These are phyloP conservation scores for Acrocyrtus sp. DNA, from an alignment of 2,888 invertebrate species.

Conservation along the genomic window DNA sequence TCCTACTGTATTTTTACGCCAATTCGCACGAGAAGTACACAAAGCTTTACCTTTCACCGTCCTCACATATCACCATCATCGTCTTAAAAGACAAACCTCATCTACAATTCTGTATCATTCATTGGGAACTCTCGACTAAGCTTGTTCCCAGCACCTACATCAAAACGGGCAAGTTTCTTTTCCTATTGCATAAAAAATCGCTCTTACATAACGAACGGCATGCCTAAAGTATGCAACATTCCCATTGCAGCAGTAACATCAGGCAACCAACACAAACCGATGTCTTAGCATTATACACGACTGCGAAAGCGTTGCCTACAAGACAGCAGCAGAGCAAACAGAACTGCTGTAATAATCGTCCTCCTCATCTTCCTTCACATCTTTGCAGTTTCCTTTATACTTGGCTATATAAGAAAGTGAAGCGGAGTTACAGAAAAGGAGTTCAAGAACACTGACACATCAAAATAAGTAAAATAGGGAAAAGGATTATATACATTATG, in stretches of 20 bases:
- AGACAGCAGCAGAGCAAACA: neutral
- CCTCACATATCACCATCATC: neutral
- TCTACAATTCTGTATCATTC: constrained; percentile 15
- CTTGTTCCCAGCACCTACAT: constrained; percentile 49
- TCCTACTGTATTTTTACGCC: no score
- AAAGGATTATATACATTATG: no score
- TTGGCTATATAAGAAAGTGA: neutral
- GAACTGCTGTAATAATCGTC: neutral
- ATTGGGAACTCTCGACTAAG: constrained; percentile 49
- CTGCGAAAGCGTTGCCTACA: no score
- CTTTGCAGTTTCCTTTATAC: neutral
- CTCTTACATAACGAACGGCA: neutral
- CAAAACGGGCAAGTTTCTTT: constrained; percentile 15
- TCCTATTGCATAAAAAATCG: neutral
- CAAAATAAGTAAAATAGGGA: no score
- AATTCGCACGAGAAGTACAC: neutral
- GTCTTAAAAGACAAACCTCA: neutral
- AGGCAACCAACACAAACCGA: no score
- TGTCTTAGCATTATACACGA: no score
- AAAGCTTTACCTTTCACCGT: neutral
- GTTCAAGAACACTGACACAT: no score
- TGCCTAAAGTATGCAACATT: no score
- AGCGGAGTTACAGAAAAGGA: no score
- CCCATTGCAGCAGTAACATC: no score
- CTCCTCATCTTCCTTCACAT: neutral